phyloP scores from a whole-genome alignment of 2,797 vertebrate genomes.

The Sebastes hopkinsi region DNA sequence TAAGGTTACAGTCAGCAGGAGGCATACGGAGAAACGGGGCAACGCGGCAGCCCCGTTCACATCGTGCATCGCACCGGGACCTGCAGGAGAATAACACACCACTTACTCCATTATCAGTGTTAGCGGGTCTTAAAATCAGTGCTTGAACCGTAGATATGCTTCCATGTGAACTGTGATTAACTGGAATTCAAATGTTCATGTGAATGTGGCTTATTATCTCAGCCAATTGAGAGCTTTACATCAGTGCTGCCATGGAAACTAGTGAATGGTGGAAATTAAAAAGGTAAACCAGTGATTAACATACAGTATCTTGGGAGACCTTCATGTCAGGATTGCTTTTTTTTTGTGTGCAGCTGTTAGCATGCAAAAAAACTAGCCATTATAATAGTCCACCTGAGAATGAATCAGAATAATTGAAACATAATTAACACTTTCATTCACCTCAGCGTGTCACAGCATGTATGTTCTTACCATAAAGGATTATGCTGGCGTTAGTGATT shows the following conservation, averaged over 20 bases:
- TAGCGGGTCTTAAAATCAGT: background rate
- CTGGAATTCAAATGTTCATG: background rate
- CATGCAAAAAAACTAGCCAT: background rate
- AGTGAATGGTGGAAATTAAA: background rate
- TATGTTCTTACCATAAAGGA: conserved; percentile 89
- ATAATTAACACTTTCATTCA: background rate
- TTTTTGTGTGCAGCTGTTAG: background rate
- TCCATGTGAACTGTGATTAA: background rate
- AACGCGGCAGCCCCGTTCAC: conserved; percentile 85
- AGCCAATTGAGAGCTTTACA: background rate
- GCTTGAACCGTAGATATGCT: background rate
- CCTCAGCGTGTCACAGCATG: background rate
- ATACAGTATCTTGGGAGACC: background rate
- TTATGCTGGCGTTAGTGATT: conserved; percentile 96
- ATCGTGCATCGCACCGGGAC: conserved; percentile 92
- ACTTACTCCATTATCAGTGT: background rate
- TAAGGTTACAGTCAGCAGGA: conserved; percentile 84
- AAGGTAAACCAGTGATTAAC: background rate
- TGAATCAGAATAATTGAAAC: background rate
- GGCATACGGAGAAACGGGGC: conserved; percentile 78
- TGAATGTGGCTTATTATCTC: background rate
- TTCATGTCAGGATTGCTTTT: background rate
- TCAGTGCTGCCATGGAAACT: conserved; percentile 35
- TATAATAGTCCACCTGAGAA: background rate
- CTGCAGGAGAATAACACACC: conserved; percentile 70